These are phyloP conservation scores for Sander lucioperca DNA, from an alignment of 2,113 vertebrate genomes.

Conservation along the genomic window DNA sequence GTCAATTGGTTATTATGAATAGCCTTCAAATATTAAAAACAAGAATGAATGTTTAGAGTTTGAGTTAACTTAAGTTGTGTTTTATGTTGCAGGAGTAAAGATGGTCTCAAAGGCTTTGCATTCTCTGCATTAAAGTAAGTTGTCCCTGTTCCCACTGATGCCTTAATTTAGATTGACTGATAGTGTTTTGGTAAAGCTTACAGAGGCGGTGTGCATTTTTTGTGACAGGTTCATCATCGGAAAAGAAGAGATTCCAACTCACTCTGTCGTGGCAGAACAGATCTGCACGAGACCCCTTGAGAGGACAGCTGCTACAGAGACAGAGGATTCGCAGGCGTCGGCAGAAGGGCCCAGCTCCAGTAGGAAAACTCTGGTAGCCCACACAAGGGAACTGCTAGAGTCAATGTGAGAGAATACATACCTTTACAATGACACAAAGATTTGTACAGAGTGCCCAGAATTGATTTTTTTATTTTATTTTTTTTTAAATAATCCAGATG, in stretches of 20 bases:
- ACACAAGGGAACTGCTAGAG: constrained; percentile 89
- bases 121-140: constrained; percentile 98
- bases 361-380: constrained; percentile 77
- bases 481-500: constrained; percentile 86
- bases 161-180: neutral
- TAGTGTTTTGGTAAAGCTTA: neutral
- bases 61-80: constrained; percentile 29
- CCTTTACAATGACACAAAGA: neutral
- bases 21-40: neutral
- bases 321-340: constrained; percentile 57
- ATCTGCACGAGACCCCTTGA: constrained; percentile 76
- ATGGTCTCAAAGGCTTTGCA: constrained; percentile 96
- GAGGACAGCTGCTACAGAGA: constrained; percentile 73
- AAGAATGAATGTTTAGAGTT: neutral
- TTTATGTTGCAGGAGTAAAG: constrained; percentile 89
- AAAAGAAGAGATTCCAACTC: constrained; percentile 95
- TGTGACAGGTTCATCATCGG: constrained; percentile 93
- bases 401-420: constrained; percentile 87
- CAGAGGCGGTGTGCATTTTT: constrained; percentile 16
- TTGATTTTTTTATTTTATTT: constrained; percentile 28
- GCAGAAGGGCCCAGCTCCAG: constrained; percentile 71
- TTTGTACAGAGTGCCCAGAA: neutral
- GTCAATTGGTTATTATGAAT: neutral
- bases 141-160: neutral
- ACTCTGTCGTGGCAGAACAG: constrained; percentile 85